Evolutionary conservation across 1,140 invertebrate species (phyloP), one percentile per base, ranked within the genome.

Genomic region (Apolygus lucorum): DNA sequence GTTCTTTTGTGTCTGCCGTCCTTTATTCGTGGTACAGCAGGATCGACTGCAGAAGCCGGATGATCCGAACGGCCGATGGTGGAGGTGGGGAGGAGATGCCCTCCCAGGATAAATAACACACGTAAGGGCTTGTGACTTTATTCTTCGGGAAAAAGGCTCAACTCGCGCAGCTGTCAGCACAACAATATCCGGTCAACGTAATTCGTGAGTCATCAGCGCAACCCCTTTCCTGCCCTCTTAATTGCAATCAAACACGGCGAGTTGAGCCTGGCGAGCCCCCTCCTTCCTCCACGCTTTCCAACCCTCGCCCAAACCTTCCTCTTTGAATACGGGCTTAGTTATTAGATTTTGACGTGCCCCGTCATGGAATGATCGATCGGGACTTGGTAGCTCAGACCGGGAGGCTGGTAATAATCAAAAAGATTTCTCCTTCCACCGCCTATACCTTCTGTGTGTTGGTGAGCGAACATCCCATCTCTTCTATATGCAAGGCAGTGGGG

Each of bases 111-210:
- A 59, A 59, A 59, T 59, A 59, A 59, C 54, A 21, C 54, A 59
- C 54, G 54, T 59, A 59, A 59, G 22, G 54, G 54, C 54, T 21
- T 11, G 54, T 59, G 54, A 59, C 54, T 59, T 59, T 24, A 59
- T 59, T 21, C 54, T 42, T 17, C 8, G 54, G 54, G 54, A 4
- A n/a, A n/a, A n/a, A n/a, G n/a, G n/a, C n/a, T n/a, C n/a, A n/a
- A n/a, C n/a, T n/a, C n/a, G 54, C 54, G 54, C 54, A 59, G 54
- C 54, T 59, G 54, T 59, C 54, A 59, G 54, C 54, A 59, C 54
- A 59, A 59, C 54, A 59, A 59, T 59, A 59, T 59, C 54, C 54
- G 54, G 54, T 59, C 54, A 59, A 59, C 54, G 54, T 59, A 59
- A 59, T 59, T 59, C 54, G 54, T 59, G 54, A 59, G 54, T 59